Percentiles rank a stretch among this genome's conserved stretches.
Conservation (phyloP, 2,113 vertebrate species). For the Cyanoderma ruficeps region DNA sequence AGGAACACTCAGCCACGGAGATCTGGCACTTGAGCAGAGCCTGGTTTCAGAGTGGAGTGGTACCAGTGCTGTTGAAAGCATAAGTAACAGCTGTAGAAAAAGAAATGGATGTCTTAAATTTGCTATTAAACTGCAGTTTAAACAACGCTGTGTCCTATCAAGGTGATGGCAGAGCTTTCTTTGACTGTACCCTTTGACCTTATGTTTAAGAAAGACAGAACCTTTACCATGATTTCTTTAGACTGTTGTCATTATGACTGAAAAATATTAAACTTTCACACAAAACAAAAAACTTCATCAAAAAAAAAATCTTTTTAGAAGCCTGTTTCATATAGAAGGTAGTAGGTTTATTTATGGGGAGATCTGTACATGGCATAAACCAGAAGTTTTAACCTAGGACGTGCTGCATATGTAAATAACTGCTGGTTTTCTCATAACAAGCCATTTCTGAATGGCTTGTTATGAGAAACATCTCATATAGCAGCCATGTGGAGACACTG, state of each 20-base stretch:
- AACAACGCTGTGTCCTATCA: not conserved
- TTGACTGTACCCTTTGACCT: not conserved
- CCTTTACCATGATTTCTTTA: not conserved
- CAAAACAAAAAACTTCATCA: not conserved
- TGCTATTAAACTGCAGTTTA: constrained; percentile 36
- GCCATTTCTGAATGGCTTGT: not conserved
- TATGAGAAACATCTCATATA: fast-evolving
- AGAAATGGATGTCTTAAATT: not conserved
- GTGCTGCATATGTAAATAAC: not conserved
- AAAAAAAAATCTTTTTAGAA: not conserved
- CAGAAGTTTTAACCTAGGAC: not conserved
- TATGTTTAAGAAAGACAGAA: not conserved
- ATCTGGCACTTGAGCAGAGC: not conserved
- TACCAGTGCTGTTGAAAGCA: not conserved
- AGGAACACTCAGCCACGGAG: not conserved
- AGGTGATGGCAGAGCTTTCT: not conserved
- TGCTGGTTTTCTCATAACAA: fast-evolving
- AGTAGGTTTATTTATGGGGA: not conserved
- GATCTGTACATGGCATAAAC: not conserved
- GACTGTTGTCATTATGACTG: not conserved
- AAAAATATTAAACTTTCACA: constrained; percentile 29
- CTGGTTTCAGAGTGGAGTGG: not conserved
- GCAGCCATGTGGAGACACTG: fast-evolving
- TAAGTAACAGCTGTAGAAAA: not conserved
- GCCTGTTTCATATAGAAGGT: not conserved